Percentiles rank a stretch among this genome's conserved stretches.
Conservation (phyloP, 2,113 vertebrate genomes). For the Poecilia latipinna region DNA sequence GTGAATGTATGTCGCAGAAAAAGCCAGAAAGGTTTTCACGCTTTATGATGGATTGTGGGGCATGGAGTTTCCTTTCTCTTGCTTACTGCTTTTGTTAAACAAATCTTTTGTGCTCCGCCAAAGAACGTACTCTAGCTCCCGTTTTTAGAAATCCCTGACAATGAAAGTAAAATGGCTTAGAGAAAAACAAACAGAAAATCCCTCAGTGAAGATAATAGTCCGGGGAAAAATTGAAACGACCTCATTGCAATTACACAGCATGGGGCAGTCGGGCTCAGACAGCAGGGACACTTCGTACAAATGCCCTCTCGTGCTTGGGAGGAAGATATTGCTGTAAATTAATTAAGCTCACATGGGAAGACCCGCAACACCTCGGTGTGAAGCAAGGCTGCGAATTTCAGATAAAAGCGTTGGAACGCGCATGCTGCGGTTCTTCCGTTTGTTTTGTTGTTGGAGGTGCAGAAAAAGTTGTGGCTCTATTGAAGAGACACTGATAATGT, state of each 20-base stretch:
- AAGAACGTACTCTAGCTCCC: constrained; percentile 45
- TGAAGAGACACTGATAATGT: constrained; percentile 9
- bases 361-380: background rate
- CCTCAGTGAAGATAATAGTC: constrained; percentile 37
- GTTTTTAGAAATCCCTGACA: constrained; percentile 33
- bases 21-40: no score
- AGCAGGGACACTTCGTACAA: background rate
- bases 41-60: background rate
- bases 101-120: constrained; percentile 18
- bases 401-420: constrained; percentile 4
- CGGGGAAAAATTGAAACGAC: constrained; percentile 20
- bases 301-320: background rate
- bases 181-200: constrained; percentile 35
- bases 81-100: constrained; percentile 27
- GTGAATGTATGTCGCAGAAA: background rate
- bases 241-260: constrained; percentile 31
- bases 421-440: background rate
- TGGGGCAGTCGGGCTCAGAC: background rate
- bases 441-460: constrained; percentile 19
- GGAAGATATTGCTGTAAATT: background rate
- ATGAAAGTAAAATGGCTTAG: constrained; percentile 26
- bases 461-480: background rate
- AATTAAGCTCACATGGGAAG: background rate
- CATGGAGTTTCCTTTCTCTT: constrained; percentile 8
- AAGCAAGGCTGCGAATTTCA: background rate